Conservation (phyloP, 2,113 vertebrate genomes). For the Opisthocomus hoazin region DNA sequence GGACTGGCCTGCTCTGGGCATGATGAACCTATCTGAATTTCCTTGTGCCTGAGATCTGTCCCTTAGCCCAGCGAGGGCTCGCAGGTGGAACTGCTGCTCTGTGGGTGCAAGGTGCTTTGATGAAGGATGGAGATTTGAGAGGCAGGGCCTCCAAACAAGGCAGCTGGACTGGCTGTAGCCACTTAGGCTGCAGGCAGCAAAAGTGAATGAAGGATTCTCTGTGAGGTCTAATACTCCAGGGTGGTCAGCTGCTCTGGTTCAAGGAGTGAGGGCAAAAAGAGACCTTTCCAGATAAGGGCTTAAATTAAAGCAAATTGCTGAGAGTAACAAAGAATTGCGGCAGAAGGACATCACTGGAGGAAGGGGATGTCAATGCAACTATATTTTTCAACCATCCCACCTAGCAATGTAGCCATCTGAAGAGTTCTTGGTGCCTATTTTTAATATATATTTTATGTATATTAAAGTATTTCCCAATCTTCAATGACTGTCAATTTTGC, state of each 20-base stretch:
- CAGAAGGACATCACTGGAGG: background rate
- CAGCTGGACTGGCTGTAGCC: background rate
- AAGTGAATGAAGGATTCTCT: background rate
- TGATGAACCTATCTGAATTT: rapidly evolving
- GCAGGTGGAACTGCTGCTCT: background rate
- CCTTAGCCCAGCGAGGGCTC: rapidly evolving
- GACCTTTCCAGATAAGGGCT: background rate
- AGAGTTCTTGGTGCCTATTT: background rate
- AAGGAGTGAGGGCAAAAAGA: background rate
- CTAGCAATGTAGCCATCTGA: background rate
- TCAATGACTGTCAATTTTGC: background rate
- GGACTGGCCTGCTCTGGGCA: background rate
- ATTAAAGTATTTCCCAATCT: background rate
- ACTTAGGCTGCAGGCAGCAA: background rate
- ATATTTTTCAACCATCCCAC: background rate
- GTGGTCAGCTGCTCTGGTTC: background rate
- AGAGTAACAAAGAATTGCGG: background rate
- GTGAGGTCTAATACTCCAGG: background rate
- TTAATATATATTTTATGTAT: background rate
- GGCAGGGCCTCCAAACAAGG: rapidly evolving
- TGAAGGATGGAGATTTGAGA: background rate
- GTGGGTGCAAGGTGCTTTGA: background rate
- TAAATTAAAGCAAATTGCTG: background rate
- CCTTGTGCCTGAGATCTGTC: background rate
- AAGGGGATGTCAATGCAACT: background rate